Conservation (phyloP, 2,797 vertebrate genomes). For the Onychomys torridus region DNA sequence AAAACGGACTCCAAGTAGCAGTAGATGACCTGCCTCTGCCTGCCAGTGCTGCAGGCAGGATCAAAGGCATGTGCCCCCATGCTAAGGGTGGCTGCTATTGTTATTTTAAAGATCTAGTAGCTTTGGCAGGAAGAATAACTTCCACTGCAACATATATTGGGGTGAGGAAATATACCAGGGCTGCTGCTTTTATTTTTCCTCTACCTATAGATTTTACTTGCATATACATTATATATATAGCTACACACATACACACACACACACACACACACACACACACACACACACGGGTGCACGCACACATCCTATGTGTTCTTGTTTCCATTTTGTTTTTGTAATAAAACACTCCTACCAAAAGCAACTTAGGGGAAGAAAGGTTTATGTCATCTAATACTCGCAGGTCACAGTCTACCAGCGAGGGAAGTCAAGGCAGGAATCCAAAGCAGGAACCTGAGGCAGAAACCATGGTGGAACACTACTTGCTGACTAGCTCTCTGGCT, state of each 20-base stretch:
- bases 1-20: background rate
- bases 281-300: too few relatives aligned
- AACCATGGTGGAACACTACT: background rate
- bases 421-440: background rate
- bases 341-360: background rate
- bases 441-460: background rate
- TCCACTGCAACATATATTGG: background rate
- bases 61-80: background rate
- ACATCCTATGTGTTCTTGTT: background rate
- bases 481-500: background rate
- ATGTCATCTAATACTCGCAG: background rate
- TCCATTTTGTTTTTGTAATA: background rate
- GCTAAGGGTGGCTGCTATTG: background rate
- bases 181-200: constrained; percentile 13
- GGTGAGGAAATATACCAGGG: background rate
- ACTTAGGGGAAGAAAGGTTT: background rate
- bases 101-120: background rate
- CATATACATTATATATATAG: background rate
- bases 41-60: background rate
- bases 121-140: background rate
- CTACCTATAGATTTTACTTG: background rate
- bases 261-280: background rate
- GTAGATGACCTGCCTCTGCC: background rate
- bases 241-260: background rate
- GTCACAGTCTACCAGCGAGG: background rate